Conservation (phyloP, 2,113 vertebrate genomes). For the Tinamus guttatus region DNA sequence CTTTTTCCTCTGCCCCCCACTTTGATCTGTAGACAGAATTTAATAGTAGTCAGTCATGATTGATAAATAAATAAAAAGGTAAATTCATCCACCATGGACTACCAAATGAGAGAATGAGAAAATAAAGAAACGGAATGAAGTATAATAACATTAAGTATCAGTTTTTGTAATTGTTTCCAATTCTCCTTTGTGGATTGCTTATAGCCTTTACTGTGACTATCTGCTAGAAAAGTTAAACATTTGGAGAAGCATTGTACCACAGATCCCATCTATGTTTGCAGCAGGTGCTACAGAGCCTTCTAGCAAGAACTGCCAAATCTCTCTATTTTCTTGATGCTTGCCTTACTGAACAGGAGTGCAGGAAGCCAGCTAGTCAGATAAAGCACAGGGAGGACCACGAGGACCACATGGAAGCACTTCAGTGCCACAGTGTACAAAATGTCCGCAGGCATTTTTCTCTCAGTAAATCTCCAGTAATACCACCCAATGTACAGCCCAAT, state of each 20-base stretch:
- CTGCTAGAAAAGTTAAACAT: background rate
- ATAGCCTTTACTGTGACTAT: background rate
- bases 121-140: background rate
- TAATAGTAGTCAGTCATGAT: background rate
- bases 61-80: background rate
- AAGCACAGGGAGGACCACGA: fast-evolving
- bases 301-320: background rate
- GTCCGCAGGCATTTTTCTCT: fast-evolving
- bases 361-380: background rate
- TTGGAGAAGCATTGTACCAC: background rate
- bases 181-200: background rate
- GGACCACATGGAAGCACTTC: fast-evolving
- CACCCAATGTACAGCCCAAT: background rate
- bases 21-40: background rate
- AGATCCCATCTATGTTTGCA: too few relatives aligned
- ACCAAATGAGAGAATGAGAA: background rate
- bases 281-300: background rate
- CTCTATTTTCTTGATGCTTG: background rate
- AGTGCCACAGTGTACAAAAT: background rate
- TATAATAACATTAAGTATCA: background rate
- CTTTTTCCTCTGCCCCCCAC: background rate
- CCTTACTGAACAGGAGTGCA: background rate
- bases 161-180: background rate
- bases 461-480: fast-evolving
- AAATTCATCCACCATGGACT: too few relatives aligned